These are phyloP conservation scores for Lordiphosa stackelbergi DNA, from an alignment of 1,140 invertebrate genomes.

Conservation along the genomic window DNA sequence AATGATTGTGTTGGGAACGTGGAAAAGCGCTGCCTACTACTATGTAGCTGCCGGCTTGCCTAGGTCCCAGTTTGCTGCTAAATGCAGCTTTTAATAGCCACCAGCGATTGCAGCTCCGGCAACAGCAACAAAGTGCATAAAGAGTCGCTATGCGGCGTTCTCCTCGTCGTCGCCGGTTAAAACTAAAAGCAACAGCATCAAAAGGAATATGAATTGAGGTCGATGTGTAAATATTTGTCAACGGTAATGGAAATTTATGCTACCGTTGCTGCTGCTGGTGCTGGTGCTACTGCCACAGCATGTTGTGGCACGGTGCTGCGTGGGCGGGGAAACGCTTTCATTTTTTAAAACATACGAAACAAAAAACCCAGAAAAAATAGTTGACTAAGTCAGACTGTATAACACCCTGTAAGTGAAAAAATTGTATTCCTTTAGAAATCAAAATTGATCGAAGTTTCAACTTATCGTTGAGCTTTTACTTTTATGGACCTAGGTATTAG, in stretches of 20 bases:
- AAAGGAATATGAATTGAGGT: constrained; percentile 76
- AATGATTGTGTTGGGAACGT: constrained; percentile 8
- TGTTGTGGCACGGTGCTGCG: constrained; percentile 13
- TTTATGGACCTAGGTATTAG: too few relatives aligned
- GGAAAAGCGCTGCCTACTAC: constrained; percentile 12
- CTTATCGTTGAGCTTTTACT: too few relatives aligned
- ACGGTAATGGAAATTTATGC: constrained; percentile 76
- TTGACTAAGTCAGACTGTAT: too few relatives aligned
- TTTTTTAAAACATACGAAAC: constrained; percentile 30
- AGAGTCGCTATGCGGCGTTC: constrained; percentile 6
- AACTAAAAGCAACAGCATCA: constrained; percentile 74
- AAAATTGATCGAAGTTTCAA: too few relatives aligned
- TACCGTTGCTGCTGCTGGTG: constrained; percentile 34
- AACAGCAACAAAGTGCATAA: constrained; percentile 39
- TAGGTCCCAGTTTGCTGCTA: constrained; percentile 16
- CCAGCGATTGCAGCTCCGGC: constrained; percentile 22
- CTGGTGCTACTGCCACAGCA: constrained; percentile 11
- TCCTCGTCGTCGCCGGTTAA: constrained; percentile 21
- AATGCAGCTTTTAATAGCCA: constrained; percentile 52
- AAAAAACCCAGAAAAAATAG: constrained; percentile 5
- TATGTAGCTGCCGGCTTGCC: too few relatives aligned
- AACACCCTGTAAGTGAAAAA: too few relatives aligned
- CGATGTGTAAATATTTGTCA: constrained; percentile 76
- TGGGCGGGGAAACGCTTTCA: constrained; percentile 26
- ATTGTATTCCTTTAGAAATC: too few relatives aligned